Conservation (phyloP, 2,797 vertebrate species). For the Adrianichthys oophorus region DNA sequence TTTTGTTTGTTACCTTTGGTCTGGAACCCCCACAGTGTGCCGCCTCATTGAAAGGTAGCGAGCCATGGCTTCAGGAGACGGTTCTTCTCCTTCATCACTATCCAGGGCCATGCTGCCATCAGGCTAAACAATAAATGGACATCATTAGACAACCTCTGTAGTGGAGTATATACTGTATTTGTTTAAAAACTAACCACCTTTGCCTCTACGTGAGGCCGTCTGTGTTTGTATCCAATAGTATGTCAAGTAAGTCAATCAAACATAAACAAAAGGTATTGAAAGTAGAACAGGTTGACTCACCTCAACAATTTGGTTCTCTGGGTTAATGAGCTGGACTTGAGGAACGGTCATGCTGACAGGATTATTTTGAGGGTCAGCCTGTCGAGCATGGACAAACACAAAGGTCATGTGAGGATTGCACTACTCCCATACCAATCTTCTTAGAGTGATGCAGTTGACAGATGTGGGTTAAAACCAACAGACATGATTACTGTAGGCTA, state of each 20-base stretch:
- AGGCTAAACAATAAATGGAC: slow-evolving; percentile 72
- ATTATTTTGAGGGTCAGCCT: slow-evolving; percentile 87
- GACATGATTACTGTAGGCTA: slow-evolving; percentile 1
- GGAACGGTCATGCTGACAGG: slow-evolving; percentile 93
- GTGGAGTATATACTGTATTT: neutral
- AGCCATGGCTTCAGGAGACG: slow-evolving; percentile 95
- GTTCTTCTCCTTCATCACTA: slow-evolving; percentile 97
- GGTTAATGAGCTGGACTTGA: slow-evolving; percentile 98
- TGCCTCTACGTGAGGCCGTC: too few species aligned
- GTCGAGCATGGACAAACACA: slow-evolving; percentile 38
- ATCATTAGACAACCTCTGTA: neutral
- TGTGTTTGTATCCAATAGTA: too few species aligned
- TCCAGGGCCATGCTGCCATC: slow-evolving; percentile 93
- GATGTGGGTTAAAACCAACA: slow-evolving; percentile 40
- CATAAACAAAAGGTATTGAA: neutral
- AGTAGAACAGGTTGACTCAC: slow-evolving; percentile 75
- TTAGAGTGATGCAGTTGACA: slow-evolving; percentile 42
- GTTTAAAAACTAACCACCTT: neutral
- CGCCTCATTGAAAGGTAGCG: slow-evolving; percentile 98
- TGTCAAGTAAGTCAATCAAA: too few species aligned
- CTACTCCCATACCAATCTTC: slow-evolving; percentile 44
- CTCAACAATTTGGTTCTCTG: slow-evolving; percentile 99
- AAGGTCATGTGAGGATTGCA: slow-evolving; percentile 44
- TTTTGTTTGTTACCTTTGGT: slow-evolving; percentile 85
- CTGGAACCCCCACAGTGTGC: slow-evolving; percentile 97